Evolutionary conservation across 2,113 vertebrate species (phyloP).

Genomic region (Pseudorhombus dupliciocellatus): DNA sequence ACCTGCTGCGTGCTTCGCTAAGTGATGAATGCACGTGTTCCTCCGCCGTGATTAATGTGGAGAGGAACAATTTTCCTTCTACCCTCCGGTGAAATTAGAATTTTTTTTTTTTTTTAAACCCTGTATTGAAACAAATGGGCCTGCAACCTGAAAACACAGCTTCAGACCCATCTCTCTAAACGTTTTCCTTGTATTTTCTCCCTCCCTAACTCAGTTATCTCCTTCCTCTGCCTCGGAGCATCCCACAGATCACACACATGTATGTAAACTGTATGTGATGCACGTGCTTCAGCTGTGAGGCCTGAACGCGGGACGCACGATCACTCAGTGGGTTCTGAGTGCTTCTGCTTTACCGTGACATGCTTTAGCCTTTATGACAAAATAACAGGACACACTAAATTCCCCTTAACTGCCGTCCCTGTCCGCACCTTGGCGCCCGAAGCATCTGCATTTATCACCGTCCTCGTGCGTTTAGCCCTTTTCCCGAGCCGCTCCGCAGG

Average conservation of each 20-base stretch:
- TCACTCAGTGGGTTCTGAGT: conserved; percentile 32
- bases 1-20: background rate
- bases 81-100: background rate
- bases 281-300: background rate
- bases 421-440: conserved; percentile 7
- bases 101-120: conserved; percentile 4
- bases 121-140: background rate
- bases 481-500: too few species aligned
- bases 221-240: background rate
- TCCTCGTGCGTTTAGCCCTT: conserved; percentile 8
- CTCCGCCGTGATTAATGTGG: background rate
- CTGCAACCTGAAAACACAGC: background rate
- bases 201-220: conserved; percentile 11
- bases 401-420: conserved; percentile 33
- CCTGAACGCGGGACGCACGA: conserved; percentile 1
- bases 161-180: conserved; percentile 2
- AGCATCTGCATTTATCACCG: conserved; percentile 54
- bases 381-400: conserved; percentile 51
- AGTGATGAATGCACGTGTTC: conserved; percentile 7
- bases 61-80: background rate
- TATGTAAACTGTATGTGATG: too few species aligned
- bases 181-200: background rate
- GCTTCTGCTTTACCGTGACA: conserved; percentile 35
- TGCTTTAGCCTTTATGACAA: conserved; percentile 29
- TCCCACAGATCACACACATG: conserved; percentile 32